phyloP scores from a whole-genome alignment of 2,888 invertebrate species.

The Drosophila paracracens region DNA sequence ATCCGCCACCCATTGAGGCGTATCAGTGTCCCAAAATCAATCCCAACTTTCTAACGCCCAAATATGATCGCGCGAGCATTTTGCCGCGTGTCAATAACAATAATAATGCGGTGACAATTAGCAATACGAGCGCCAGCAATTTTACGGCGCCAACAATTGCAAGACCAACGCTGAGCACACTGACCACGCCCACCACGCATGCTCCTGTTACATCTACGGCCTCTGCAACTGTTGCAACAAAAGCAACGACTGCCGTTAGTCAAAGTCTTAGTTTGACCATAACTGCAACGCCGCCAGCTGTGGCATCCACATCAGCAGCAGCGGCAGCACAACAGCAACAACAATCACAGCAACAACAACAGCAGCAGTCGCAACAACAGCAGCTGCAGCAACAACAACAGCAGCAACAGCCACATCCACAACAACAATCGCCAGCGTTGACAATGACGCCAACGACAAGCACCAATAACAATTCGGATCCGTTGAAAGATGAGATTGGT shows the following conservation, averaged over 20 bases:
- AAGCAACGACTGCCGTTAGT: conserved; percentile 10
- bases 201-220: conserved; percentile 6
- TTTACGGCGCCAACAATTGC: conserved; percentile 20
- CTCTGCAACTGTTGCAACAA: not conserved
- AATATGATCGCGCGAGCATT: conserved; percentile 81
- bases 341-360: conserved; percentile 21
- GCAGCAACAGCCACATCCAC: conserved; percentile 31
- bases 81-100: conserved; percentile 74
- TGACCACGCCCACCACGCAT: conserved; percentile 16
- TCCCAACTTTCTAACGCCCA: conserved; percentile 84
- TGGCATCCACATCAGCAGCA: conserved; percentile 66
- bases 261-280: conserved; percentile 55
- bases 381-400: conserved; percentile 30
- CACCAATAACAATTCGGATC: conserved; percentile 65
- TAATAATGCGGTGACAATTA: conserved; percentile 11
- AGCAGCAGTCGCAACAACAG: conserved; percentile 17
- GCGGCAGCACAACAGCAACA: conserved; percentile 32
- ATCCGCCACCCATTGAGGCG: conserved; percentile 84
- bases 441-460: conserved; percentile 18
- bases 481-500: conserved; percentile 83
- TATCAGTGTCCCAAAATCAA: conserved; percentile 85
- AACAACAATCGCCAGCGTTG: conserved; percentile 27
- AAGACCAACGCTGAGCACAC: conserved; percentile 15
- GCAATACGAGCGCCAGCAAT: conserved; percentile 16
- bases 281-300: conserved; percentile 36